These are phyloP conservation scores for Orientallactaga bullata DNA, from an alignment of 2,113 vertebrate species.

Conservation along the genomic window DNA sequence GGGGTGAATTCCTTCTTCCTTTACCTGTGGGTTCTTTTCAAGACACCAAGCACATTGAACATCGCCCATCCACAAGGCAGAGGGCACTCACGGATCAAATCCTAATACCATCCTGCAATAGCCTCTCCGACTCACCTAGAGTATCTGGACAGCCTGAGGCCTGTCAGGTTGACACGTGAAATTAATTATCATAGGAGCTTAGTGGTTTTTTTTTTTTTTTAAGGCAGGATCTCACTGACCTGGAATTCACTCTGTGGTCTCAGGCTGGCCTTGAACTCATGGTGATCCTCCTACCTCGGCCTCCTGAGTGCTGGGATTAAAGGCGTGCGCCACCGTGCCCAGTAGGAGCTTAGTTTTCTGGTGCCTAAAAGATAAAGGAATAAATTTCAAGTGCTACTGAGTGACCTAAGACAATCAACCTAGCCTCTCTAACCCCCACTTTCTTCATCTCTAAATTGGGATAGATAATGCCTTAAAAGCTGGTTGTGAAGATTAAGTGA, in stretches of 20 bases:
- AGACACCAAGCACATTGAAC: neutral
- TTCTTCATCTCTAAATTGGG: constrained; percentile 40
- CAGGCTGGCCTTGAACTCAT: too few relatives aligned
- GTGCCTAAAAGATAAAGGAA: constrained; percentile 15
- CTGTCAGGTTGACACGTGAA: neutral
- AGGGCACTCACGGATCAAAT: neutral
- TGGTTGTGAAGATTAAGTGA: constrained; percentile 37
- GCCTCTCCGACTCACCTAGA: neutral
- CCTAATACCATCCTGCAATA: neutral
- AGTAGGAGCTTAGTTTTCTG: constrained; percentile 45
- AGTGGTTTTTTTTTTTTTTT: neutral
- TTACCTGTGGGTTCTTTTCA: neutral
- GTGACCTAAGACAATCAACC: neutral
- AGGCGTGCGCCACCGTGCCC: too few relatives aligned
- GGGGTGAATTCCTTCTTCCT: neutral
- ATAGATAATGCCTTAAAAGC: constrained; percentile 38
- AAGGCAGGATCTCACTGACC: too few relatives aligned
- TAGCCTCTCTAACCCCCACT: constrained; percentile 11
- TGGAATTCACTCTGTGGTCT: too few relatives aligned
- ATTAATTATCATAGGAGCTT: neutral
- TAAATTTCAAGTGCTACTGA: constrained; percentile 12
- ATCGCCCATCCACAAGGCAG: neutral
- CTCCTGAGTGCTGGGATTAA: too few relatives aligned
- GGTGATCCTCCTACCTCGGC: too few relatives aligned
- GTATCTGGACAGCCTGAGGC: neutral